A percentile compares a stretch with the other conserved stretches of the same genome.
phyloP scores from a whole-genome alignment of 2,888 invertebrate species.

The Cosmorhoe ocellata region DNA sequence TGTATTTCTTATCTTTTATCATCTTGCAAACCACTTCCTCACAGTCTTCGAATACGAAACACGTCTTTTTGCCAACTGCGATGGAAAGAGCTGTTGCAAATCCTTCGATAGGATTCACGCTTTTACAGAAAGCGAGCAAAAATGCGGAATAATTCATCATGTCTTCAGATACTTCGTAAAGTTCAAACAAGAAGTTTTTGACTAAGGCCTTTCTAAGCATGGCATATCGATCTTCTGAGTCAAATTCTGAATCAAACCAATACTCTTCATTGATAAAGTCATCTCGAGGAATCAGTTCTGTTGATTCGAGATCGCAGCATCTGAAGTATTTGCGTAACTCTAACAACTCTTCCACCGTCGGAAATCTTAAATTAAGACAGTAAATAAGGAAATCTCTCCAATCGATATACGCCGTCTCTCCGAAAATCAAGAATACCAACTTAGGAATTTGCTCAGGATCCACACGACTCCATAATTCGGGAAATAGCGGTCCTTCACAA shows the following conservation, averaged over 20 bases:
- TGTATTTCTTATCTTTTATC: conserved; percentile 62
- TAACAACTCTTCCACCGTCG: conserved; percentile 79
- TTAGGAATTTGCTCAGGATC: conserved; percentile 68
- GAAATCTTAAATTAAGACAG: conserved; percentile 80
- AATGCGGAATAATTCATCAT: conserved; percentile 84
- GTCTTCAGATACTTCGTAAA: conserved; percentile 75
- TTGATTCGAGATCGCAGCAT: conserved; percentile 65
- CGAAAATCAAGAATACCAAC: conserved; percentile 75
- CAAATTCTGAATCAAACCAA: conserved; percentile 70
- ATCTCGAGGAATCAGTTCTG: conserved; percentile 61
- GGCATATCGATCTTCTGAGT: conserved; percentile 45
- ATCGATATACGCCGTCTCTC: conserved; percentile 79
- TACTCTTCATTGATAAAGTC: conserved; percentile 54
- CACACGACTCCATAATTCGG: conserved; percentile 66
- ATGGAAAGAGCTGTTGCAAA: conserved; percentile 82
- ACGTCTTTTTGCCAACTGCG: conserved; percentile 78
- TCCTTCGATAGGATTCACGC: conserved; percentile 75
- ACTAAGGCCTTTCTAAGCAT: conserved; percentile 61
- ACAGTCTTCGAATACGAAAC: conserved; percentile 73
- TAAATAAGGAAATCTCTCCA: conserved; percentile 87
- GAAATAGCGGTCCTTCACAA: conserved; percentile 59
- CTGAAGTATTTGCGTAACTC: conserved; percentile 71
- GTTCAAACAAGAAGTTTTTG: conserved; percentile 81
- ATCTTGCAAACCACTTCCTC: conserved; percentile 69
- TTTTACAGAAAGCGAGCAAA: conserved; percentile 85